Evolutionary conservation across 2,113 vertebrate species (phyloP).

Genomic region (Lophius piscatorius): DNA sequence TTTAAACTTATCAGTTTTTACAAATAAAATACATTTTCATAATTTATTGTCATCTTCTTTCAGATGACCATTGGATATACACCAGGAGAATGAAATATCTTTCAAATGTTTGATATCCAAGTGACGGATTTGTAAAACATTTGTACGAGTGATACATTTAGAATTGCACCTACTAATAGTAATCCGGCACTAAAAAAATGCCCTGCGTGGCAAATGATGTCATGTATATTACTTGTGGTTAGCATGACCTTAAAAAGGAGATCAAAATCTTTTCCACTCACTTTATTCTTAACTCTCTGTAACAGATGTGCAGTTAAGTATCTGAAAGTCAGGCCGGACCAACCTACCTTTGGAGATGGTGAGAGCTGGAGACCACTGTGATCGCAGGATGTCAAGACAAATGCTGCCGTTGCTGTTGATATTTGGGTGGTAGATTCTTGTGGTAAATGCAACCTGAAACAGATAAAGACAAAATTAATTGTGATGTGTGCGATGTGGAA

Average conservation of each 20-base stretch:
- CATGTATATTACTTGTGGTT: no score
- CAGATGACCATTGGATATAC: not conserved
- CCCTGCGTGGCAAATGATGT: no score
- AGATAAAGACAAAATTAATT: slow-evolving; percentile 19
- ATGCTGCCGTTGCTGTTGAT: slow-evolving; percentile 90
- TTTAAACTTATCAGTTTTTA: not conserved
- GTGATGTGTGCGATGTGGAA: not conserved
- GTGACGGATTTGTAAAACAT: no score
- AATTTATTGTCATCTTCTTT: not conserved
- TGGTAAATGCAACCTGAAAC: slow-evolving; percentile 91
- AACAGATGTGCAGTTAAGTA: slow-evolving; percentile 1
- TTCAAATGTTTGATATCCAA: no score
- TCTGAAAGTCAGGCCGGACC: not conserved
- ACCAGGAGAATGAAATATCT: no score
- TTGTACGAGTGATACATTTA: no score
- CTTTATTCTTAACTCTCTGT: not conserved
- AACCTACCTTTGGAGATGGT: slow-evolving; percentile 98
- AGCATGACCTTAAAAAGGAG: slow-evolving; percentile 4
- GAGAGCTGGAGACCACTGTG: slow-evolving; percentile 92
- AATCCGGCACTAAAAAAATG: no score
- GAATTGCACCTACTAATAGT: no score
- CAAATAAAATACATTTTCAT: slow-evolving; percentile 2
- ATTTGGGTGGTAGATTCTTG: slow-evolving; percentile 89
- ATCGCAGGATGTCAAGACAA: slow-evolving; percentile 86
- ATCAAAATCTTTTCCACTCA: not conserved